Evolutionary conservation across 2,113 vertebrate genomes (phyloP).

Genomic region (Dicerorhinus sumatrensis): DNA sequence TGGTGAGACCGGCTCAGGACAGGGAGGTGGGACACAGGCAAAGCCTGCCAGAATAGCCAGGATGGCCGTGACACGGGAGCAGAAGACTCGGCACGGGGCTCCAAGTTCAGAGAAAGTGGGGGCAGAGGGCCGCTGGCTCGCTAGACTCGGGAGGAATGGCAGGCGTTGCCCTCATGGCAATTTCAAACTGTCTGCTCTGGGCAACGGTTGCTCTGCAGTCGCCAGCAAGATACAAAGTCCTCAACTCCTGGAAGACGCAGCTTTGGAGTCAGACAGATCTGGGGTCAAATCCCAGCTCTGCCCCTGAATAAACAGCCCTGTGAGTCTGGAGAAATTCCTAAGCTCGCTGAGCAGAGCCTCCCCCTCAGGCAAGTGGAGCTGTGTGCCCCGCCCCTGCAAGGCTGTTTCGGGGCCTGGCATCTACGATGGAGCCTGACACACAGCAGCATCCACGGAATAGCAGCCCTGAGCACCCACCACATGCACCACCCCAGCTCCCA

Average conservation of each 20-base stretch:
- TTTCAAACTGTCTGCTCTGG: background rate
- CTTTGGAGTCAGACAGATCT: background rate
- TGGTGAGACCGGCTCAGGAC: background rate
- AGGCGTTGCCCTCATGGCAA: too few relatives aligned
- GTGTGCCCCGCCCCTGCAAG: rapidly evolving
- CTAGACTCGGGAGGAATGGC: background rate
- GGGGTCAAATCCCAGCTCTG: background rate
- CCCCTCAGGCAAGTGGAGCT: rapidly evolving
- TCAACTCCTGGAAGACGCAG: background rate
- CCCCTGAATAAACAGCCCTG: background rate
- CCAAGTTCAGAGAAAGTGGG: background rate
- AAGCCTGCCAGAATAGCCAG: background rate
- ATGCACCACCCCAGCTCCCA: rapidly evolving
- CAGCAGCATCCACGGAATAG: rapidly evolving
- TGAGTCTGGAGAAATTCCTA: background rate
- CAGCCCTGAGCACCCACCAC: background rate
- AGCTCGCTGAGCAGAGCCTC: background rate
- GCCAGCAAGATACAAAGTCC: background rate
- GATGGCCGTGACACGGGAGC: rapidly evolving
- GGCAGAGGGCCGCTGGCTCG: rapidly evolving
- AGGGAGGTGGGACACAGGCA: background rate
- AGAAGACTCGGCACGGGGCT: background rate
- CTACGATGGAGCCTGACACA: background rate
- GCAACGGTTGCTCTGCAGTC: too few relatives aligned
- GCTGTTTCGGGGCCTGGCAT: background rate